A percentile compares a stretch with the other conserved stretches of the same genome.
phyloP scores from a whole-genome alignment of 2,888 invertebrate genomes.

The Myopa tessellatipennis region DNA sequence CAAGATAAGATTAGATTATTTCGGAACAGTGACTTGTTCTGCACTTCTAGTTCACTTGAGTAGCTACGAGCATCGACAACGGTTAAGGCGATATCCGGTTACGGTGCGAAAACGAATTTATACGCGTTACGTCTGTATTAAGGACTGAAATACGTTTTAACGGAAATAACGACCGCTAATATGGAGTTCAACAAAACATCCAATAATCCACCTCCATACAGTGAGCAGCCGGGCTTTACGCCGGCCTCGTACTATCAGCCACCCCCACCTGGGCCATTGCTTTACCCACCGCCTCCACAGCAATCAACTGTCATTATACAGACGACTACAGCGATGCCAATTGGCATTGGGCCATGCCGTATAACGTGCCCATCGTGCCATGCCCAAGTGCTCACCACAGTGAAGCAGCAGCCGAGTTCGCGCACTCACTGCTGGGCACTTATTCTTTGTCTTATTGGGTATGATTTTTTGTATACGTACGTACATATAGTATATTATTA shows the following conservation, averaged over 20 bases:
- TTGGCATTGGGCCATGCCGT: constrained; percentile 56
- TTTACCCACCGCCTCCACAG: constrained; percentile 47
- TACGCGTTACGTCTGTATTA: background rate
- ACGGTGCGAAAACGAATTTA: background rate
- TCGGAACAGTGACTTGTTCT: background rate
- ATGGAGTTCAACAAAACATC: constrained; percentile 26
- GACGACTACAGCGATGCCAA: constrained; percentile 54
- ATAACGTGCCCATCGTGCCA: constrained; percentile 70
- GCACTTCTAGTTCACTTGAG: constrained; percentile 10
- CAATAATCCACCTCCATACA: constrained; percentile 60
- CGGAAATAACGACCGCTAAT: background rate
- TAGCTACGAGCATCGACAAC: constrained; percentile 5
- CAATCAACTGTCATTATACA: constrained; percentile 59
- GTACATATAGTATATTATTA: no score
- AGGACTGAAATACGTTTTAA: background rate
- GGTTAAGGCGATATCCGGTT: background rate
- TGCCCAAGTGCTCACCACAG: constrained; percentile 68
- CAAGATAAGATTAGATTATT: constrained; percentile 11
- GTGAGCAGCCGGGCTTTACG: constrained; percentile 54
- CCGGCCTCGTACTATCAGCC: constrained; percentile 64
- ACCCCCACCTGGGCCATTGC: constrained; percentile 49
- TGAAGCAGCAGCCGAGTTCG: constrained; percentile 61
- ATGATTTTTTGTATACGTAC: constrained; percentile 43
- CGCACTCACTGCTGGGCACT: constrained; percentile 64
- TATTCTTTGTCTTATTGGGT: constrained; percentile 61